Base-by-base conservation (phyloP, 2,888 invertebrate genomes). In the Parelbella ahira region DNA sequence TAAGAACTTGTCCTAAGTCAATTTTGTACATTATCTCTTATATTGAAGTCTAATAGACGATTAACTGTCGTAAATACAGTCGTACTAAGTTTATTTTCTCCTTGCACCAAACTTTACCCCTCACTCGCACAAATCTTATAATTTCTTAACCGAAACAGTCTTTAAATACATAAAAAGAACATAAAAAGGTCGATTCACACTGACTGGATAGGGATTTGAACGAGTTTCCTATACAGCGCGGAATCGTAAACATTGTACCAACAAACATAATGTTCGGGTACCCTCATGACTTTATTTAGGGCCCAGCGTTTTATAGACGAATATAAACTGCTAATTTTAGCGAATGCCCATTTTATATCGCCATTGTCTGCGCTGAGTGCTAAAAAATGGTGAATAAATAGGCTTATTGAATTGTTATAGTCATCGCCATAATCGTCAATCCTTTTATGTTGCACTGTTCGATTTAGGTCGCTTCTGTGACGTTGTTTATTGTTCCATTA, bases 301-400 rank as follows among this genome's bases (percentile, higher is more conserved):
- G 24, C 12, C 32, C 4, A 1, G 5, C 6, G 23, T 38, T 39
- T 39, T 24, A 25, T 24, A 32, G 13, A 32, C n/a, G 32, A 32
- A 39, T 39, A 39, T 39, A 39, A 39, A 39, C 39, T 11, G 12
- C 32, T 25, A 39, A 39, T 32, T 39, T 32, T 32, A 11, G 39
- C 24, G 13, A 39, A 39, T 13, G 24, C 12, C 19, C 32, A 20
- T 39, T 39, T 39, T 32, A 39, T 39, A 32, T 32, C 12, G 19
- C 32, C 8, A 39, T 32, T 39, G 10, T 32, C 12, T 19, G 11
- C 18, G 12, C n/a, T 21, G n/a, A 21, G 27, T 21, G 36, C 7
- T 25, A 25, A 36, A 36, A 21, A 21, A 12, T 25, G 18, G 1
- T 6, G 13, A 12, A 13, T 6, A 24, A 2, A 19, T 27, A 7